Evolutionary conservation across 2,113 vertebrate species (phyloP).

Genomic region (Ageneiosus marmoratus): DNA sequence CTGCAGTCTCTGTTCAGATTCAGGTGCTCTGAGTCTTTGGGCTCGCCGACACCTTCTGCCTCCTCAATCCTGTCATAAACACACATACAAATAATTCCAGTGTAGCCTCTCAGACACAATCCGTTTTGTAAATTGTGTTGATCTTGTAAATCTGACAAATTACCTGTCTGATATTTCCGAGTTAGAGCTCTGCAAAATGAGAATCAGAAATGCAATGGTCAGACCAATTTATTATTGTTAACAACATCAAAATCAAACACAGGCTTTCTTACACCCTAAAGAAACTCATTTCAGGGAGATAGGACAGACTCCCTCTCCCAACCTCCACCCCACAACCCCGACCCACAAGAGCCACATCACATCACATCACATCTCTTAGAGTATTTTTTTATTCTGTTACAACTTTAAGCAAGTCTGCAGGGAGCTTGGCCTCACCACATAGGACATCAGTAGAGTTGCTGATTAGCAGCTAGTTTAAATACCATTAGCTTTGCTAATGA

Average conservation of each 20-base stretch:
- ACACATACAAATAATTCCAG: constrained; percentile 22
- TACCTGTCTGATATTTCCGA: constrained; percentile 75
- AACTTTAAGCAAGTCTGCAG: no score
- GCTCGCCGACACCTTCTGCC: constrained; percentile 87
- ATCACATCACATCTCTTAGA: no score
- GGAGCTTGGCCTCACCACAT: no score
- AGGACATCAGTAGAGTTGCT: no score
- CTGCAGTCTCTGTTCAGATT: constrained; percentile 80
- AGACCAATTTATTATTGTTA: not conserved
- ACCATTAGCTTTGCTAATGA: no score
- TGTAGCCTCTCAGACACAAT: not conserved
- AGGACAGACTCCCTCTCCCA: no score
- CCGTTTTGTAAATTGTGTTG: not conserved
- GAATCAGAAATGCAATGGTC: constrained; percentile 27
- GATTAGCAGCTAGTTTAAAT: no score
- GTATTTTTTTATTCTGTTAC: no score
- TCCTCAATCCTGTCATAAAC: constrained; percentile 79
- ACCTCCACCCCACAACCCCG: no score
- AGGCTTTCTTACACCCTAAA: not conserved
- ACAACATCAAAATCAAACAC: not conserved
- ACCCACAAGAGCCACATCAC: no score
- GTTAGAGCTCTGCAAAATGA: constrained; percentile 64
- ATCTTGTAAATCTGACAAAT: constrained; percentile 7
- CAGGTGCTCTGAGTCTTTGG: constrained; percentile 85
- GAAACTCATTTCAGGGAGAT: no score